phyloP scores from a whole-genome alignment of 2,888 invertebrate genomes.

The Pegoplata infirma region DNA sequence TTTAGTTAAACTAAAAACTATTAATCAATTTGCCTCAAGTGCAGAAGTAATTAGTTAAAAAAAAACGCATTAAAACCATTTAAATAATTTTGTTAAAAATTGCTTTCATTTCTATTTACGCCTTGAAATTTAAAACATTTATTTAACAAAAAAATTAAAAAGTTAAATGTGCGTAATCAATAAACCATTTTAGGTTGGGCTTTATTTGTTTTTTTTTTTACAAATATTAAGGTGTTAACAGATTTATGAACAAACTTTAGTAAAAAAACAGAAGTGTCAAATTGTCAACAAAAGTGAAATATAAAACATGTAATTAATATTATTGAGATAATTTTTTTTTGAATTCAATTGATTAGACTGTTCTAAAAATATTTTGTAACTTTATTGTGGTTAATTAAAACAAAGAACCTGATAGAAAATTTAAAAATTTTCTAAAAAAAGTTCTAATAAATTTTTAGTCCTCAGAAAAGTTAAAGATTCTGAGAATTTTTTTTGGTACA shows the following conservation, averaged over 20 bases:
- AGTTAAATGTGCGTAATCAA: slow-evolving; percentile 42
- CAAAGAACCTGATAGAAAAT: too few relatives aligned
- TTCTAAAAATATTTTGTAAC: too few relatives aligned
- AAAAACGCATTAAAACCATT: neutral
- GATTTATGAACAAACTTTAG: slow-evolving; percentile 42
- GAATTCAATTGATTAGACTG: too few relatives aligned
- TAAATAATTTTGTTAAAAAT: neutral
- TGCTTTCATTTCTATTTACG: slow-evolving; percentile 10
- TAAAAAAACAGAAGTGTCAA: slow-evolving; percentile 41
- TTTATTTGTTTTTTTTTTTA: too few relatives aligned
- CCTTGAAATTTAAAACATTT: slow-evolving; percentile 48
- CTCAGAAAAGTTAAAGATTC: too few relatives aligned
- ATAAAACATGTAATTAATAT: slow-evolving; percentile 52
- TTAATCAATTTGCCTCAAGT: neutral
- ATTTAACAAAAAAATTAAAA: neutral
- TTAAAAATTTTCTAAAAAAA: too few relatives aligned
- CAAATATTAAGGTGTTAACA: slow-evolving; percentile 45
- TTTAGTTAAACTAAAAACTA: slow-evolving; percentile 19
- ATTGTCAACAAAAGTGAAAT: slow-evolving; percentile 57
- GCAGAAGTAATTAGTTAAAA: neutral
- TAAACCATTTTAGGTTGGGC: slow-evolving; percentile 51
- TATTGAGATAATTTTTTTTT: slow-evolving; percentile 4
- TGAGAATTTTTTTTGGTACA: too few relatives aligned
- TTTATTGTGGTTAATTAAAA: too few relatives aligned
- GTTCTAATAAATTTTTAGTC: too few relatives aligned